Conservation (phyloP, 1,140 invertebrate genomes). For the Zaprionus gabonicus region DNA sequence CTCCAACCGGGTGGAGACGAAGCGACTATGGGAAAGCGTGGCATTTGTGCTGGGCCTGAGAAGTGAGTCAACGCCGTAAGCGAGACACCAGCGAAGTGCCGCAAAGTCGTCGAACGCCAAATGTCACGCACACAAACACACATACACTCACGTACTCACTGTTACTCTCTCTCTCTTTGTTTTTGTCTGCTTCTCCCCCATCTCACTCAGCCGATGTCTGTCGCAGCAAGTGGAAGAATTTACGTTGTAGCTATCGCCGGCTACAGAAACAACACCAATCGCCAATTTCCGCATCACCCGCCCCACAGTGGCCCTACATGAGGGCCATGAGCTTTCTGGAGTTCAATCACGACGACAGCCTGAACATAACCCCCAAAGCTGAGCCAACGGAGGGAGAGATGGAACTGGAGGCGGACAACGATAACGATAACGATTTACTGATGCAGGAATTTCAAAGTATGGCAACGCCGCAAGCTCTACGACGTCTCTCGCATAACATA, state of each 20-base stretch:
- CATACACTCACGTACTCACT: constrained; percentile 13
- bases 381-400: constrained; percentile 36
- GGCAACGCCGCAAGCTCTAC: constrained; percentile 71
- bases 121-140: constrained; percentile 21
- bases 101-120: background rate
- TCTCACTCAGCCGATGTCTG: constrained; percentile 60
- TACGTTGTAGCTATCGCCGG: constrained; percentile 71
- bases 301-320: constrained; percentile 60
- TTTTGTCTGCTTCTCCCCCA: constrained; percentile 8
- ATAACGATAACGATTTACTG: constrained; percentile 67
- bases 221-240: constrained; percentile 70
- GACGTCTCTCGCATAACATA: constrained; percentile 70
- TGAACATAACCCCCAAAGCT: constrained; percentile 45
- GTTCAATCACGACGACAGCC: constrained; percentile 41
- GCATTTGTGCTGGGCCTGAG: constrained; percentile 48
- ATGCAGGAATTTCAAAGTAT: constrained; percentile 69
- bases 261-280: constrained; percentile 31
- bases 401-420: constrained; percentile 73
- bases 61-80: constrained; percentile 54
- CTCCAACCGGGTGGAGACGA: constrained; percentile 60
- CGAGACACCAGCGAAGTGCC: background rate
- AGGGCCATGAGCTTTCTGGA: constrained; percentile 66
- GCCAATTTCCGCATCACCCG: constrained; percentile 31
- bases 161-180: constrained; percentile 1
- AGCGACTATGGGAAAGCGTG: constrained; percentile 60